phyloP scores from a whole-genome alignment of 2,797 vertebrate genomes.

The Enteromius afrohamiltoni region DNA sequence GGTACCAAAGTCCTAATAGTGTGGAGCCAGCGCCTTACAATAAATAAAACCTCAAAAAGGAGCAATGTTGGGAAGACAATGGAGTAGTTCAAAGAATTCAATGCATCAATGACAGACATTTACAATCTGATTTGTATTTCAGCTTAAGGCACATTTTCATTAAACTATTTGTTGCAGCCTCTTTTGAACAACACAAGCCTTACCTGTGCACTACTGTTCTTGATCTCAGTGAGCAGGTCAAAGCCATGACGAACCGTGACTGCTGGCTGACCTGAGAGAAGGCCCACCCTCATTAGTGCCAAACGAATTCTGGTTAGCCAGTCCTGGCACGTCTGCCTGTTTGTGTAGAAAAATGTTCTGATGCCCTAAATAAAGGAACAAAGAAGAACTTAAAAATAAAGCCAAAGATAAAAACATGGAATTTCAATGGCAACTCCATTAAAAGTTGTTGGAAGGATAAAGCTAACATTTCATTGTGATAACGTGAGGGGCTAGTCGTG shows the following conservation, averaged over 20 bases:
- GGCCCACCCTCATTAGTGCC: conserved; percentile 95
- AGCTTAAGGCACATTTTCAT: neutral
- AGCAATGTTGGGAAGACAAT: neutral
- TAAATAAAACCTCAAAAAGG: neutral
- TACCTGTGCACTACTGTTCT: conserved; percentile 90
- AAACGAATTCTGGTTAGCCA: conserved; percentile 96
- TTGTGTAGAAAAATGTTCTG: conserved; percentile 96
- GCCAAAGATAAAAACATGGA: neutral
- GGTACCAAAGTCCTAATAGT: neutral
- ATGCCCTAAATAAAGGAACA: conserved; percentile 80
- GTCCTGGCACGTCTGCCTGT: conserved; percentile 97
- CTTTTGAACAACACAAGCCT: neutral
- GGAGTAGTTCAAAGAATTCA: neutral
- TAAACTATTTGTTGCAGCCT: too few species aligned
- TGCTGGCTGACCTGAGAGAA: conserved; percentile 96
- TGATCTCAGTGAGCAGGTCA: conserved; percentile 94
- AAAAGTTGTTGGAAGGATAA: too few species aligned
- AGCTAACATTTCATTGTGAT: neutral
- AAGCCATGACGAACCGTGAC: conserved; percentile 97
- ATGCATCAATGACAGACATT: neutral
- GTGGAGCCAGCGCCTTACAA: neutral
- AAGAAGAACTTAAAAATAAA: neutral
- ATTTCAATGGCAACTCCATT: neutral
- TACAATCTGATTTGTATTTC: neutral
- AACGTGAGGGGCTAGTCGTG: neutral